Evolutionary conservation across 2,113 vertebrate genomes (phyloP).

Genomic region (Cacatua alba): DNA sequence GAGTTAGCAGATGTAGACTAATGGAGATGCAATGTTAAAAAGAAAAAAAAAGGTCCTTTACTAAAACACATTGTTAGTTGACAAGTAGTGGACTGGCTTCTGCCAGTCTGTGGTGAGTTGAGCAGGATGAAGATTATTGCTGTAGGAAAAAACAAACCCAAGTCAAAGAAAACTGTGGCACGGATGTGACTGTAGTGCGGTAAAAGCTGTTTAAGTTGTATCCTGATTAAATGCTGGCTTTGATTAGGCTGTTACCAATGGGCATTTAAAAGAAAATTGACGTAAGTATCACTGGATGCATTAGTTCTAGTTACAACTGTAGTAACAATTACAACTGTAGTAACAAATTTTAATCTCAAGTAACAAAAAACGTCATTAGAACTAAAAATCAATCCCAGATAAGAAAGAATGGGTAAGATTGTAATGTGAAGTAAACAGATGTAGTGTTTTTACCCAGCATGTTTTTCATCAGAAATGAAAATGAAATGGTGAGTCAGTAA

Average conservation of each 20-base stretch:
- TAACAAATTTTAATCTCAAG: background rate
- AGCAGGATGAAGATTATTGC: background rate
- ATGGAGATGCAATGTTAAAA: background rate
- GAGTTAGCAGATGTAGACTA: background rate
- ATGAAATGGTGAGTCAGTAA: slow-evolving; percentile 8
- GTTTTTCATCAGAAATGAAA: slow-evolving; percentile 19
- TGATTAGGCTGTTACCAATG: background rate
- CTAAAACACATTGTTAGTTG: background rate
- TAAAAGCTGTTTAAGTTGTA: background rate
- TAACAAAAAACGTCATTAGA: background rate
- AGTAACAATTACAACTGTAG: background rate
- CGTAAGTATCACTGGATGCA: background rate
- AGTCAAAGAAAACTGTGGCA: background rate
- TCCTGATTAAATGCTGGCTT: background rate
- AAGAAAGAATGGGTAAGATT: background rate
- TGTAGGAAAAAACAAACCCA: background rate
- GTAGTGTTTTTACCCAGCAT: background rate
- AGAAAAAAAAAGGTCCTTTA: background rate
- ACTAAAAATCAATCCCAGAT: background rate
- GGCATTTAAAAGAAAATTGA: background rate
- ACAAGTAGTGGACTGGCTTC: background rate
- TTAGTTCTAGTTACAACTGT: background rate
- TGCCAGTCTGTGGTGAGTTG: background rate
- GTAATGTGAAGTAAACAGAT: background rate
- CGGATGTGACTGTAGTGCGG: background rate